Evolutionary conservation across 2,797 vertebrate species (phyloP), one percentile per base, ranked within the genome.

Genomic region (Cynodonichthys magdalenae): DNA sequence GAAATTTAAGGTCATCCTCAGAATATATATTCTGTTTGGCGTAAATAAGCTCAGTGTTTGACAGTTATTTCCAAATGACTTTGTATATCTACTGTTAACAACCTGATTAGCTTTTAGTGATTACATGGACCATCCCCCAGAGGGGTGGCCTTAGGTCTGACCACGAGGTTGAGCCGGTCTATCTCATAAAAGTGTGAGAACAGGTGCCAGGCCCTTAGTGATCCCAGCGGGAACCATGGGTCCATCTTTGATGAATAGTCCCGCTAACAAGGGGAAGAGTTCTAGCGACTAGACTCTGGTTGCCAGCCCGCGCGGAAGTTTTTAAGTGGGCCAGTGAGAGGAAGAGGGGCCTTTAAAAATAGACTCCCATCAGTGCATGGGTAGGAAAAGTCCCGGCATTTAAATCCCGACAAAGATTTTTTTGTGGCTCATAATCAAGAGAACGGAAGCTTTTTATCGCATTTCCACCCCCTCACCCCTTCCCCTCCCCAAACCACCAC

Each of bases 331-430:
- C 20, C 67, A 12, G 19, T 72, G 71, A 79, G 69, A 71, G 73
- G 82, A 71, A 89, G 24, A 71, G 54, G 66, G 48, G 68, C 5
- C 18, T 71, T 84, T 88, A 89, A 89, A 91, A 92, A 91, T 92
- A 92, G 89, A 71, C 67, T 44, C 81, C 24, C 80, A 85, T 87
- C 85, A 83, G 70, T 66, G 76, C 70, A 66, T 66, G 24, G 70
- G 80, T 90, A 90, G 87, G 87, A 88, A 85, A 84, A 86, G 69
- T 75, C 46, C 62, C 78, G 77, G 67, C 86, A 73, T 88, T 89
- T 87, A 77, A 77, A 88, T 75, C 86, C 85, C 87, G 79, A 90
- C 89, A 91, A 91, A 91, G 86, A 89, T 92, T 91, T n/a, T n/a
- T n/a, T n/a, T 90, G 82, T 84, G 76, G 79, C 71, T 85, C 84